phyloP scores from a whole-genome alignment of 1,140 invertebrate species.

The Sogatella furcifera region DNA sequence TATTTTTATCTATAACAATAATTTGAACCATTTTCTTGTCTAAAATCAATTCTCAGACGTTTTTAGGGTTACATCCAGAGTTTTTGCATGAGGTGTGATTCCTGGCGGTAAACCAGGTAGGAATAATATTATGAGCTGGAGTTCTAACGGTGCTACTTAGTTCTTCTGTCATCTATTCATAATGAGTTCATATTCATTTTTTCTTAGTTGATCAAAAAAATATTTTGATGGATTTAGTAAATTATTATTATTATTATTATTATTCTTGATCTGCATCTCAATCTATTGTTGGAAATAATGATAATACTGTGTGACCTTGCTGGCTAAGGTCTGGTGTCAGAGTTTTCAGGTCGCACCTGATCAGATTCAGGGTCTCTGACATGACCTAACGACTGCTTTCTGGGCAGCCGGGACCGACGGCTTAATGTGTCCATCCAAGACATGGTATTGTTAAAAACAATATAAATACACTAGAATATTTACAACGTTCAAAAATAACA shows the following conservation, averaged over 20 bases:
- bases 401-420: too few species aligned
- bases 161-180: background rate
- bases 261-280: too few species aligned
- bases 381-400: too few species aligned
- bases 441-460: background rate
- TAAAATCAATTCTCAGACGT: constrained; percentile 6
- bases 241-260: too few species aligned
- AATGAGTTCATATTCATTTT: background rate
- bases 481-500: too few species aligned
- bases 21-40: constrained; percentile 2
- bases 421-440: too few species aligned
- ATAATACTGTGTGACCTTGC: too few species aligned
- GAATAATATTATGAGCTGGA: background rate
- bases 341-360: too few species aligned
- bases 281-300: background rate
- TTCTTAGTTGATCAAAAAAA: background rate
- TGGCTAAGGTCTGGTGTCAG: too few species aligned
- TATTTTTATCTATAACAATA: constrained; percentile 10
- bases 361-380: too few species aligned
- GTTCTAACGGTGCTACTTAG: background rate
- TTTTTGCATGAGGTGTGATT: background rate
- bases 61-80: background rate
- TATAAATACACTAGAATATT: too few species aligned
- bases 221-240: background rate
- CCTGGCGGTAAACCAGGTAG: constrained; percentile 2